Evolutionary conservation across 2,797 vertebrate species (phyloP).

Genomic region (Gambelia wislizenii): DNA sequence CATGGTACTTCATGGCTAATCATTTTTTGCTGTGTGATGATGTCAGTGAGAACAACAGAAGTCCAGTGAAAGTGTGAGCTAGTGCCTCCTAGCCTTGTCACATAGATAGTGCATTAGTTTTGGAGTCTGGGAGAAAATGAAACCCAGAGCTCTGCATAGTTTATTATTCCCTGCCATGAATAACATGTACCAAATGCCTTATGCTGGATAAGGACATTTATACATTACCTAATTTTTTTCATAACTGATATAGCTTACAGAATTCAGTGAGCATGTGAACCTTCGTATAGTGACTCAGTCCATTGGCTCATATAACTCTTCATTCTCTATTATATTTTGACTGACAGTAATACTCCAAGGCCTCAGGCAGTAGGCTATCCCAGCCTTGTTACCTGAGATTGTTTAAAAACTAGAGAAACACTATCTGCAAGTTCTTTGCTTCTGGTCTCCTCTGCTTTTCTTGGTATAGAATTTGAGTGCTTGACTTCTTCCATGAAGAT

Average conservation of each 20-base stretch:
- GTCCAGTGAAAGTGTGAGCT: not conserved
- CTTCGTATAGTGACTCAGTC: not conserved
- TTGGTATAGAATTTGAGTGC: not conserved
- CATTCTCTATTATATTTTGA: not conserved
- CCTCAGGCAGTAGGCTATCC: not conserved
- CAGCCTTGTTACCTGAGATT: not conserved
- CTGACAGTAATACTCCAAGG: not conserved
- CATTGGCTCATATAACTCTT: not conserved
- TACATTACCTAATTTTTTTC: too few species aligned
- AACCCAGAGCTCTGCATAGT: not conserved
- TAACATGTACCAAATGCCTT: not conserved
- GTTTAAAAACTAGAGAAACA: not conserved
- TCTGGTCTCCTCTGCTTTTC: not conserved
- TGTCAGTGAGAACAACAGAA: not conserved
- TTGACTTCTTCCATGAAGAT: not conserved
- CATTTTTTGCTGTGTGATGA: not conserved
- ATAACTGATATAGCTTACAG: not conserved
- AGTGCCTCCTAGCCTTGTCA: not conserved
- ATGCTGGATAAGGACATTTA: not conserved
- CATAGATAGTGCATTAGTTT: not conserved
- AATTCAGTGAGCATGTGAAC: not conserved
- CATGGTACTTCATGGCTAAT: not conserved
- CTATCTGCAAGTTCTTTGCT: not conserved
- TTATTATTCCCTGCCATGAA: not conserved
- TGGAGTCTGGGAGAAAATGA: not conserved